These are phyloP conservation scores for Pyrochroa serraticornis DNA, from an alignment of 2,888 invertebrate genomes.

Conservation along the genomic window DNA sequence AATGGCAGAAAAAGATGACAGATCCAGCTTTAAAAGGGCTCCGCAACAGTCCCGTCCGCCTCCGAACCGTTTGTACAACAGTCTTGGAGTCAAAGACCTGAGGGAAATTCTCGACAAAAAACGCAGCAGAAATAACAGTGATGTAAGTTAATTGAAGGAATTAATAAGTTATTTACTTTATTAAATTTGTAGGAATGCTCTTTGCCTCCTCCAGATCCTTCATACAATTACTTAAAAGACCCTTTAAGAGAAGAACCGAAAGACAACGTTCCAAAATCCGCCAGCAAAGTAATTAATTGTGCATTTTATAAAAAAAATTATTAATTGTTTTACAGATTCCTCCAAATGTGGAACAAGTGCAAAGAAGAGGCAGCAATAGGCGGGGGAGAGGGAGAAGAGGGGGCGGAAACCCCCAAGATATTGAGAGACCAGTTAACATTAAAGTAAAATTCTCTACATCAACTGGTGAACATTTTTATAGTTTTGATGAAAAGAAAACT, in stretches of 20 bases:
- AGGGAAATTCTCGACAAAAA: constrained; percentile 23
- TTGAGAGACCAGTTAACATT: constrained; percentile 25
- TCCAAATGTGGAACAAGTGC: too few species aligned
- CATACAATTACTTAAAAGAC: constrained; percentile 17
- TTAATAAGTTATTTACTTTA: background rate
- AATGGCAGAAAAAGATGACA: too few species aligned
- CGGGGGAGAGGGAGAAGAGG: too few species aligned
- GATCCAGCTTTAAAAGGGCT: too few species aligned
- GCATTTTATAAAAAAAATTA: too few species aligned
- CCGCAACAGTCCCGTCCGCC: background rate
- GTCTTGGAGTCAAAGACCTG: constrained; percentile 20
- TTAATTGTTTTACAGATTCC: background rate
- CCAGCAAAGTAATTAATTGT: background rate
- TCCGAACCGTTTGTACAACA: constrained; percentile 13
- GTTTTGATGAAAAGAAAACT: constrained; percentile 16
- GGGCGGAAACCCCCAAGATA: constrained; percentile 2
- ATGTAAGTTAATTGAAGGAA: background rate
- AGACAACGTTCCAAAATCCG: too few species aligned
- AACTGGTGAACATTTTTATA: constrained; percentile 22
- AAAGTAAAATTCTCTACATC: constrained; percentile 26
- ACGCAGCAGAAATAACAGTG: constrained; percentile 7
- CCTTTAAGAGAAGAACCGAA: background rate
- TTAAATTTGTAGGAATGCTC: too few species aligned
- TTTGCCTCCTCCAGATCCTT: constrained; percentile 11
- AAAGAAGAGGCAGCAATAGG: too few species aligned